Evolutionary conservation across 2,888 invertebrate species (phyloP), one percentile per base, ranked within the genome.

Genomic region (Cantharis nigra): DNA sequence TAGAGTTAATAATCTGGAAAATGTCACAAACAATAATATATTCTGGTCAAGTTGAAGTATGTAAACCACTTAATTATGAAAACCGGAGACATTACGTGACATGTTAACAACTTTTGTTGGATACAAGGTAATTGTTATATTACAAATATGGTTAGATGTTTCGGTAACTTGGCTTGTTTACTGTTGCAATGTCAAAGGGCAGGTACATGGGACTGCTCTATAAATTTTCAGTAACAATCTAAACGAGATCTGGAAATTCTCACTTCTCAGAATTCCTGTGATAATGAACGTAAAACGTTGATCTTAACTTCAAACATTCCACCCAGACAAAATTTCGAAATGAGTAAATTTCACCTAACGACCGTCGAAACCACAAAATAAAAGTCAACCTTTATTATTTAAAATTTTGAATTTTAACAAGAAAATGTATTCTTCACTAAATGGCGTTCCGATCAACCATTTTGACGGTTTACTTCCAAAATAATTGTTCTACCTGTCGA

Each of bases 81-180:
- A 73, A 74, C 74, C 64, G 75, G 79, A 76, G 78, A 81, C 72
- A 74, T 49, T 81, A 82, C 82, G 81, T 82, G 82, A 82, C 80
- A 82, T 81, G 80, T 81, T 78, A 80, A 76, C 77, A 78, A 82
- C 82, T 81, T 81, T 79, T 81, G 81, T 82, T 82, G 80, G 77
- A 80, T 82, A 81, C 80, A 78, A 79, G 77, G 80, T 80, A 79
- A 79, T 79, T 77, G 71, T 79, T 76, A 78, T 77, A 78, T 75
- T 77, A 78, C 78, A 81, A 80, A 82, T 81, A 76, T 81, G 80
- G 82, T 82, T 82, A 81, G 80, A 81, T 80, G 81, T 80, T 78
- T 79, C 78, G 78, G 77, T 75, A 80, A 80, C 78, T 79, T 77
- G 77, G 72, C 80, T 80, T 77, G 80, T 80, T 80, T 82, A 82